Evolutionary conservation across 2,888 invertebrate species (phyloP), one percentile per base, ranked within the genome.

Genomic region (Clanis bilineata): DNA sequence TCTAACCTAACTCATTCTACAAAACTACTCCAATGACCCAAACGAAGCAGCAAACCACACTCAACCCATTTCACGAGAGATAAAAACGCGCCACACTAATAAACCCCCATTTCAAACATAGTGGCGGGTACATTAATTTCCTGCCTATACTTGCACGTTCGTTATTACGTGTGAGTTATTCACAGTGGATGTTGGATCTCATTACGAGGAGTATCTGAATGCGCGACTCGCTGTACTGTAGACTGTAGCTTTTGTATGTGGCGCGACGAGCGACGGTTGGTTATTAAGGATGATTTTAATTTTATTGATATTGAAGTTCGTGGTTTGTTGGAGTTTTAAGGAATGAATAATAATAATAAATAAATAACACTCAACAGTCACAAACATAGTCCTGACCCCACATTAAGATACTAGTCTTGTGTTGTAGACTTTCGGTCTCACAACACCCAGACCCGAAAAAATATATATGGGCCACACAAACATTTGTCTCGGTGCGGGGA

Each of bases 101-200:
- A 51, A 51, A 51, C 51, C 32, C 12, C 32, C 51, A 51, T 51
- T 32, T 51, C 32, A 32, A 51, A 28, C 51, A 28, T 51, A 51
- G 51, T 51, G 10, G 41, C 41, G 7, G 6, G 32, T 32, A 51
- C 51, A 51, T 51, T 51, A 51, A 32, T 51, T 28, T 51, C 51
- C 51, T 18, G 51, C 10, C 51, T 51, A 21, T 51, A 51, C 23
- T 12, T n/a, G 0, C 18, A 28, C 32, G 4, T 18, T 44, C 51
- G 51, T 51, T 51, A 51, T 51, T 51, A 51, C 51, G 51, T 51
- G 51, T 18, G 51, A 51, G 32, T 51, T 51, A 47, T 47, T 47
- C 25, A 18, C 51, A 18, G 51, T 15, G 28, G 23, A 28, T 28
- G 51, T 51, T n/a, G 32, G 28, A 51, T 51, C 51, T 51, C 51